Evolutionary conservation across 2,797 vertebrate species (phyloP).

Genomic region (Tamandua tetradactyla): DNA sequence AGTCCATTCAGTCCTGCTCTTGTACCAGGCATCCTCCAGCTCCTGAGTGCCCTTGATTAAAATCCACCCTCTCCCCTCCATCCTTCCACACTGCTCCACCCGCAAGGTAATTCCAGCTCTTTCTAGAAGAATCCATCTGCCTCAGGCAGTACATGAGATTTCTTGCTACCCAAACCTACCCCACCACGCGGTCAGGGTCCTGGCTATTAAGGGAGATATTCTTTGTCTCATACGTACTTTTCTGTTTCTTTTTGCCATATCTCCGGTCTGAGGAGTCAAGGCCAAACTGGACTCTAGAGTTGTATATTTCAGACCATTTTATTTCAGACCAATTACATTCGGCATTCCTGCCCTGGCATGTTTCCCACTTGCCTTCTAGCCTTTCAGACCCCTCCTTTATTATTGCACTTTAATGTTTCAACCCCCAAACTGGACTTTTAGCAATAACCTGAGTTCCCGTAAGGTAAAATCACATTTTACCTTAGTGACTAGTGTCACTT

Average conservation of each 20-base stretch:
- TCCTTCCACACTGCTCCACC: not conserved
- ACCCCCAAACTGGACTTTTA: not conserved
- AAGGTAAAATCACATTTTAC: not conserved
- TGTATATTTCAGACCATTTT: not conserved
- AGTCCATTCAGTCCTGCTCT: too few species aligned
- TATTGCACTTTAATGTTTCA: not conserved
- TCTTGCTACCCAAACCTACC: not conserved
- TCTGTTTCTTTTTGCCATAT: not conserved
- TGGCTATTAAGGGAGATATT: not conserved
- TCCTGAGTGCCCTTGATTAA: fast-evolving
- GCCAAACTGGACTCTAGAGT: not conserved
- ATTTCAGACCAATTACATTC: not conserved
- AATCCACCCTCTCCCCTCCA: not conserved
- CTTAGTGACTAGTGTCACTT: not conserved
- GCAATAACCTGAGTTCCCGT: not conserved
- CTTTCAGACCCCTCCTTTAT: not conserved
- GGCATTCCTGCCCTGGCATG: not conserved
- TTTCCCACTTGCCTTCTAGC: not conserved
- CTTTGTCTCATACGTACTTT: not conserved
- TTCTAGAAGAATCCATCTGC: not conserved
- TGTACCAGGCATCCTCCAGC: not conserved
- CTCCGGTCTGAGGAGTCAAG: not conserved
- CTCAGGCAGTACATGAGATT: not conserved
- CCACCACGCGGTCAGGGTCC: not conserved
- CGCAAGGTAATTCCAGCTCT: not conserved